A percentile compares a stretch with the other conserved stretches of the same genome.
Conservation (phyloP, 2,113 vertebrate genomes). For the Prunella himalayana region DNA sequence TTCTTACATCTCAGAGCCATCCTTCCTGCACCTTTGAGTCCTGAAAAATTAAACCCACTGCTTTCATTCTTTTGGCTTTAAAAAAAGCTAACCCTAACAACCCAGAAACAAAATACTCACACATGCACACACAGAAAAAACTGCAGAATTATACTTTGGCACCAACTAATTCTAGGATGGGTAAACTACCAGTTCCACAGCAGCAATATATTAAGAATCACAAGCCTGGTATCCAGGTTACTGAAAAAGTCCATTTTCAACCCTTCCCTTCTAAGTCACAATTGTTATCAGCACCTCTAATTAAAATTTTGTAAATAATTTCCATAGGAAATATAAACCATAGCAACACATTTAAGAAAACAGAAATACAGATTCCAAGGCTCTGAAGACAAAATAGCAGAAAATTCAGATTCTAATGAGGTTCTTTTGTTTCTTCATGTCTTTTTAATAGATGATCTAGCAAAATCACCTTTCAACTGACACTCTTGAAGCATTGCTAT, state of each 20-base stretch:
- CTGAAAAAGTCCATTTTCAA: not conserved
- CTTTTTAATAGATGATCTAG: not conserved
- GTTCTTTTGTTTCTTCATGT: not conserved
- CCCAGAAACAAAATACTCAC: not conserved
- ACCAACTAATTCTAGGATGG: not conserved
- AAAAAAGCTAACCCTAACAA: not conserved
- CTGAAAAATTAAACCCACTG: not conserved
- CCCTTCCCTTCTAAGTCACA: fast-evolving
- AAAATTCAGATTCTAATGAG: not conserved
- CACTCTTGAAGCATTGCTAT: not conserved
- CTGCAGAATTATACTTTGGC: not conserved
- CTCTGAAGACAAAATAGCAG: not conserved
- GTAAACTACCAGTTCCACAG: not conserved
- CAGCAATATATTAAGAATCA: not conserved
- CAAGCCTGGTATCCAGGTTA: not conserved
- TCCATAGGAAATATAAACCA: not conserved
- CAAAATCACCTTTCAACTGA: not conserved
- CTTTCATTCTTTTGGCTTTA: not conserved
- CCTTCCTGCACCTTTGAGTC: not conserved
- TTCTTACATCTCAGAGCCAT: not conserved
- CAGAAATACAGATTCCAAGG: not conserved
- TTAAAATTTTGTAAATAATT: not conserved
- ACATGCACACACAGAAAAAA: not conserved
- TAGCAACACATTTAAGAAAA: not conserved
- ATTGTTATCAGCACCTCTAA: not conserved